Evolutionary conservation across 2,888 invertebrate species (phyloP).

Genomic region (Ophion ventricosus): DNA sequence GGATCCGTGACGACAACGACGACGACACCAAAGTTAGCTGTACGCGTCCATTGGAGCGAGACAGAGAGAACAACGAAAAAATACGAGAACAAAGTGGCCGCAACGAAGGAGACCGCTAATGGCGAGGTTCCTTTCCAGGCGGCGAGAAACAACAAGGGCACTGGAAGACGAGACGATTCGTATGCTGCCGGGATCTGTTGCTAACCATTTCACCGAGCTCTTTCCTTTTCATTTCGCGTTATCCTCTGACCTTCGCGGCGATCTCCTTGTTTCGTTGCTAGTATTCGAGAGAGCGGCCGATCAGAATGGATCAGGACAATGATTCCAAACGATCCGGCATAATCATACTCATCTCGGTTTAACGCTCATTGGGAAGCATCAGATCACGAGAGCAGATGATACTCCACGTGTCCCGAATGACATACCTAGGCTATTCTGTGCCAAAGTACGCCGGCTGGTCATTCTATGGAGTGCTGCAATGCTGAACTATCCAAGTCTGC

Average conservation of each 20-base stretch:
- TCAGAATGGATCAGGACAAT: not conserved
- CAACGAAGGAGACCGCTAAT: constrained; percentile 13
- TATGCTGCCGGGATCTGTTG: constrained; percentile 17
- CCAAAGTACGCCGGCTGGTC: no score
- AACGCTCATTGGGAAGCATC: no score
- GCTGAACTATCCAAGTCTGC: no score
- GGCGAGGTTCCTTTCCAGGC: constrained; percentile 1
- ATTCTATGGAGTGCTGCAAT: no score
- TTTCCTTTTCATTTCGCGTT: constrained; percentile 30
- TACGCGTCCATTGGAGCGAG: not conserved
- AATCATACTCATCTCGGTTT: not conserved
- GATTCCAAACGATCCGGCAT: not conserved
- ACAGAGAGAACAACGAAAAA: constrained; percentile 7
- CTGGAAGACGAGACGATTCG: constrained; percentile 17
- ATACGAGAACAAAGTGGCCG: constrained; percentile 17
- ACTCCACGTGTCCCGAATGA: no score
- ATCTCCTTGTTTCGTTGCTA: not conserved
- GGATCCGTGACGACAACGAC: not conserved
- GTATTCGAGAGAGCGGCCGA: not conserved
- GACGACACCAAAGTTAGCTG: not conserved
- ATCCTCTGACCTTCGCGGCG: constrained; percentile 8
- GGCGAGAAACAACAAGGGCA: not conserved
- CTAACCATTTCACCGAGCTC: constrained; percentile 6
- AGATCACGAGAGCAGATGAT: no score
- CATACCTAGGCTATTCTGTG: no score